These are phyloP conservation scores for Physocephala rufipes DNA, from an alignment of 2,888 invertebrate species.

Conservation along the genomic window DNA sequence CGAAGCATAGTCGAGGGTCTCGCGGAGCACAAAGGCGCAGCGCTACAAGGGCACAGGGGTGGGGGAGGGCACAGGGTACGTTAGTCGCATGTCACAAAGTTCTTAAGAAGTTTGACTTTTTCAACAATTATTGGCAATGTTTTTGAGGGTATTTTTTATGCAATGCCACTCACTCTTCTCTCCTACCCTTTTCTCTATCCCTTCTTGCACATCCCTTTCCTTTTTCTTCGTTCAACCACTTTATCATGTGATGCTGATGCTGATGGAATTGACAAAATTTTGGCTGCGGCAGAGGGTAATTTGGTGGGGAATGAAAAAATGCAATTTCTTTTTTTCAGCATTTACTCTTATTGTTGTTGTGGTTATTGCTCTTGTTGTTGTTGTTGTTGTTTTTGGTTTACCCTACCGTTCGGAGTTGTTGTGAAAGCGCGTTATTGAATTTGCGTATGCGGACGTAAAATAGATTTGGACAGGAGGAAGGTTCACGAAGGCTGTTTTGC, in stretches of 20 bases:
- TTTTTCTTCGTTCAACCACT: no score
- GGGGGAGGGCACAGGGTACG: not conserved
- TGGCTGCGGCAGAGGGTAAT: not conserved
- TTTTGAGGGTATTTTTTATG: conserved; percentile 21
- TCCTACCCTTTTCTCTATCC: no score
- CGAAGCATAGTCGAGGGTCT: not conserved
- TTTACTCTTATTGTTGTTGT: not conserved
- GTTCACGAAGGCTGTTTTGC: conserved; percentile 20
- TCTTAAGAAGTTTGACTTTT: conserved; percentile 32
- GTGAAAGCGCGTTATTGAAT: conserved; percentile 31
- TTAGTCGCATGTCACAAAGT: conserved; percentile 23
- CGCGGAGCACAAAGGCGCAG: no score
- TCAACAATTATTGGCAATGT: conserved; percentile 28
- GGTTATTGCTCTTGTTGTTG: not conserved
- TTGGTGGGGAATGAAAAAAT: conserved; percentile 22
- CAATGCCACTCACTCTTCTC: not conserved
- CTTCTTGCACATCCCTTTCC: no score
- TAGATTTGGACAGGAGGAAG: not conserved
- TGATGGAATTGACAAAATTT: conserved; percentile 11
- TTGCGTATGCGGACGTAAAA: conserved; percentile 26
- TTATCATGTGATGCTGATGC: no score
- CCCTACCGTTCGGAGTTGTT: not conserved
- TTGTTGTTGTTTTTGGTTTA: not conserved
- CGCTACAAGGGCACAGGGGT: no score
- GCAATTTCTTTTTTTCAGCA: not conserved